Evolutionary conservation across 2,113 vertebrate genomes (phyloP).

Genomic region (Laterallus jamaicensis): DNA sequence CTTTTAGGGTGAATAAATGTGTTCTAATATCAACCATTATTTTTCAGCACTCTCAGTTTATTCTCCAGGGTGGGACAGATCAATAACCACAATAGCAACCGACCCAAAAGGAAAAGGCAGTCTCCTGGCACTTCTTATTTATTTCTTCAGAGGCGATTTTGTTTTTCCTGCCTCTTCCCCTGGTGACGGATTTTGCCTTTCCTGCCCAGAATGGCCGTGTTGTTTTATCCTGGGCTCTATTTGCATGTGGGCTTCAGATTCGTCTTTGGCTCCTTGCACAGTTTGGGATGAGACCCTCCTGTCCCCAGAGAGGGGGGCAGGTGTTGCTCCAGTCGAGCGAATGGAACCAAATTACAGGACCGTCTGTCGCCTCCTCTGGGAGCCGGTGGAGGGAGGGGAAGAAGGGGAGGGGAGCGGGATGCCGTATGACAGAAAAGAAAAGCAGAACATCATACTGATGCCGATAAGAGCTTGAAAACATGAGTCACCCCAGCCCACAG

Average conservation of each 20-base stretch:
- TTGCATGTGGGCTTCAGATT: slow-evolving; percentile 76
- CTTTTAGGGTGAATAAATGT: slow-evolving; percentile 57
- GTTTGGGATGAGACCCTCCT: slow-evolving; percentile 79
- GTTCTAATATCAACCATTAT: slow-evolving; percentile 36
- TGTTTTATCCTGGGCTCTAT: slow-evolving; percentile 45
- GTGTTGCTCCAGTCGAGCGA: slow-evolving; percentile 99
- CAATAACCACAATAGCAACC: slow-evolving; percentile 17
- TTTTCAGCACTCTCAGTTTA: slow-evolving; percentile 38
- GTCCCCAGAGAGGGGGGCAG: slow-evolving; percentile 96
- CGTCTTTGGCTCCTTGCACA: slow-evolving; percentile 76
- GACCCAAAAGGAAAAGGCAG: slow-evolving; percentile 34
- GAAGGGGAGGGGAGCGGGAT: slow-evolving; percentile 70
- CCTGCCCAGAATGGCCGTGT: slow-evolving; percentile 17
- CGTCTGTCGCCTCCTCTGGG: slow-evolving; percentile 93
- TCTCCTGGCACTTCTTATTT: slow-evolving; percentile 42
- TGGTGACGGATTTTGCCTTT: slow-evolving; percentile 51
- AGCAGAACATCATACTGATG: slow-evolving; percentile 51
- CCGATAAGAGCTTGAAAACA: slow-evolving; percentile 55
- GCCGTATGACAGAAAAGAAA: slow-evolving; percentile 53
- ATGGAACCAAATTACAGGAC: slow-evolving; percentile 99
- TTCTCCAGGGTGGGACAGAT: slow-evolving; percentile 24
- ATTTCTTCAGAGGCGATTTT: slow-evolving; percentile 48
- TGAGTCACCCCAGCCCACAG: slow-evolving; percentile 43
- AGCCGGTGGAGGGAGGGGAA: slow-evolving; percentile 83
- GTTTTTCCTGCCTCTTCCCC: slow-evolving; percentile 39